Conservation (phyloP, 2,113 vertebrate genomes). For the Mormyrus lacerda region DNA sequence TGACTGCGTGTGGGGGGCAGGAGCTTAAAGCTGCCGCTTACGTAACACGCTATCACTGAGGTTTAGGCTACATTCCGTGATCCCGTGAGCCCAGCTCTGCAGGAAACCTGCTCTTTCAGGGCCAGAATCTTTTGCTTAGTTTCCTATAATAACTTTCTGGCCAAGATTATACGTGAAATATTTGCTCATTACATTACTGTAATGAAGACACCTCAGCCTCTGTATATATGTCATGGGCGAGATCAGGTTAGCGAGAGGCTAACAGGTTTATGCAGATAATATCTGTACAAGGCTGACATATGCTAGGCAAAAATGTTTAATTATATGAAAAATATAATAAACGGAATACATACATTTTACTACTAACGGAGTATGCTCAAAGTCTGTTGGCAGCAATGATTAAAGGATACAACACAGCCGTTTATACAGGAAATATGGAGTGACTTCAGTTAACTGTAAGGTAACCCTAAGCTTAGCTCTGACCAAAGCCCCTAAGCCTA, state of each 20-base stretch:
- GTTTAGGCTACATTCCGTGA: conserved; percentile 37
- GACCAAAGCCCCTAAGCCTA: not conserved
- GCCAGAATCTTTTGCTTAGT: conserved; percentile 10
- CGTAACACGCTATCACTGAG: conserved; percentile 33
- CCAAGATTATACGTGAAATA: conserved; percentile 16
- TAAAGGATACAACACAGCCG: not conserved
- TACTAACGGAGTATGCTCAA: not conserved
- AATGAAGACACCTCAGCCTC: not conserved
- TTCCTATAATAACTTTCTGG: conserved; percentile 27
- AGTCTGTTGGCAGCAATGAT: not conserved
- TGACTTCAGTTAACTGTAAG: not conserved
- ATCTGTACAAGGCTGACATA: not conserved
- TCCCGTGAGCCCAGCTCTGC: not conserved
- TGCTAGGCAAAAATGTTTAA: not conserved
- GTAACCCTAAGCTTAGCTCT: not conserved
- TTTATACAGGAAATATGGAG: not conserved
- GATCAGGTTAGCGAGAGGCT: not conserved
- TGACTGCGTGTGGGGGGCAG: not conserved
- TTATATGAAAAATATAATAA: not conserved
- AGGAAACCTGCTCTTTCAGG: not conserved
- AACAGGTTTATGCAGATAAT: not conserved
- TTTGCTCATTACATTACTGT: not conserved
- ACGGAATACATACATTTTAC: not conserved
- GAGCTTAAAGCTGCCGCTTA: not conserved
- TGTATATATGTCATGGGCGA: not conserved